phyloP scores from a whole-genome alignment of 2,888 invertebrate genomes.

The Ochropacha duplaris region DNA sequence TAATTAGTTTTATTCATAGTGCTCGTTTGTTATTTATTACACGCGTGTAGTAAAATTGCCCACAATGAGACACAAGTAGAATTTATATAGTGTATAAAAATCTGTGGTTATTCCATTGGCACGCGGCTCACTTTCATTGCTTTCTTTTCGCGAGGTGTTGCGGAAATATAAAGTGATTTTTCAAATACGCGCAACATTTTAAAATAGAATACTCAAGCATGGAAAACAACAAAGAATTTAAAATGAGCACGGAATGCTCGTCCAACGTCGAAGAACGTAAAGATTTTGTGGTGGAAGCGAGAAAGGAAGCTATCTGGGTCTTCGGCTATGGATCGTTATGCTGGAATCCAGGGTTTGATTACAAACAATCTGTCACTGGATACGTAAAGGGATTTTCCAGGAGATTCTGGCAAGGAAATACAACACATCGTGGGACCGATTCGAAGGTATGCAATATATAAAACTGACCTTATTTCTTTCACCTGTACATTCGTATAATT shows the following conservation, averaged over 20 bases:
- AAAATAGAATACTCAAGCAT: conserved; percentile 14
- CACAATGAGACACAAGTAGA: conserved; percentile 69
- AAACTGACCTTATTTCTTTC: not conserved
- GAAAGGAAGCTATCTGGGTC: conserved; percentile 88
- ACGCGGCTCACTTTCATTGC: conserved; percentile 43
- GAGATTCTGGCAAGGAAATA: conserved; percentile 96
- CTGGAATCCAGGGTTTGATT: conserved; percentile 97
- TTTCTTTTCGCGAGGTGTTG: conserved; percentile 41
- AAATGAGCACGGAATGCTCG: not conserved
- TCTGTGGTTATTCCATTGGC: conserved; percentile 48
- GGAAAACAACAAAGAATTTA: conserved; percentile 20
- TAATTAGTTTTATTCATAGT: conserved; percentile 35
- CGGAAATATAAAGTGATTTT: conserved; percentile 14
- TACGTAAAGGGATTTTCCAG: conserved; percentile 91
- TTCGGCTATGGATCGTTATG: conserved; percentile 98
- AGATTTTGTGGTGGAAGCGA: conserved; percentile 17
- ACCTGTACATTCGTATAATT: too few species aligned
- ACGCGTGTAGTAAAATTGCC: conserved; percentile 47
- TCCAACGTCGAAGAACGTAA: not conserved
- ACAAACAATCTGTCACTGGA: conserved; percentile 90
- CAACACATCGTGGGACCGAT: conserved; percentile 90
- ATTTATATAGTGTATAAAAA: conserved; percentile 46
- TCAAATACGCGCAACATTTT: conserved; percentile 7
- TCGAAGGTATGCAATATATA: conserved; percentile 82
- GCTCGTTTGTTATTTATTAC: conserved; percentile 47